Evolutionary conservation across 2,113 vertebrate species (phyloP), one percentile per base, ranked within the genome.

Genomic region (Catagonus wagneri): DNA sequence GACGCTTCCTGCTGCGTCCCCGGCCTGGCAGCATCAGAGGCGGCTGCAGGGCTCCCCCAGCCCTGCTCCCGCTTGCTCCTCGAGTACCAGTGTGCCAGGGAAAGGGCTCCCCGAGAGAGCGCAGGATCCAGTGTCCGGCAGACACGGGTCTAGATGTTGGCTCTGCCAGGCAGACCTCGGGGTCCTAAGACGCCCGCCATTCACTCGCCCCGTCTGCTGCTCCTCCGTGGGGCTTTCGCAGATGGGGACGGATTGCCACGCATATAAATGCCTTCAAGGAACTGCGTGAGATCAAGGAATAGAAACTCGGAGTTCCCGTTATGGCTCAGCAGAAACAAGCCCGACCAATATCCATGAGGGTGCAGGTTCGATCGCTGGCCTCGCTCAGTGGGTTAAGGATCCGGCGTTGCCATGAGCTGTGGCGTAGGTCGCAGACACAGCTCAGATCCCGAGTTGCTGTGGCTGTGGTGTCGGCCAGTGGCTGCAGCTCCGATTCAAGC

Each of bases 101-200:
- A 32, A 58, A 52, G 79, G 39, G n/a, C 39, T 74, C 58, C 56
- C 50, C 4, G 50, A 14, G 32, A 54, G 71, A 29, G 34, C 19
- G 0, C 5, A 11, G 12, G 20, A 8, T 15, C 5, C n/a, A 60
- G 22, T 12, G 32, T 63, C 2, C 1, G 60, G n/a, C 39, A 36
- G 81, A 44, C 10, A 22, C 56, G 3, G 9, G 6, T 69, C n/a
- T 32, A 20, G 58, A 10, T 0, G 3, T 29, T 12, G n/a, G 6
- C 19, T 10, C 19, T n/a, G 65, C 56, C n/a, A 1, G 1, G 5
- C 36, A 3, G 2, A 0, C 1, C 15, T 6, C 4, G 52, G 52
- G 14, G 27, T 11, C 19, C 4, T 5, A 5, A 3, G 5, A 6
- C 32, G 27, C 22, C 7, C 29, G 11, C 58, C 56, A 1, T 19